These are phyloP conservation scores for Troides helena DNA, from an alignment of 2,888 invertebrate genomes.

Conservation along the genomic window DNA sequence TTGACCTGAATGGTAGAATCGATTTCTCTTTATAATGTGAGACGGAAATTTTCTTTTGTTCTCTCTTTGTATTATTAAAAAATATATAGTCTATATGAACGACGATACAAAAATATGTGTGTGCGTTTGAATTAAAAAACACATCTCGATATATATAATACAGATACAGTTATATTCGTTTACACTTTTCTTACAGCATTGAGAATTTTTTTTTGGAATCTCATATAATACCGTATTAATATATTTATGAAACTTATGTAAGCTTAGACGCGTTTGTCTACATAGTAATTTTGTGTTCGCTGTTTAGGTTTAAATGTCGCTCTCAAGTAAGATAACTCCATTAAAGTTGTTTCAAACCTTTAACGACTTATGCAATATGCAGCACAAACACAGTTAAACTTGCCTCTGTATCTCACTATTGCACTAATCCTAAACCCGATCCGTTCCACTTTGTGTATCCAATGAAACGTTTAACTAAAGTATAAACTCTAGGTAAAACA, in stretches of 20 bases:
- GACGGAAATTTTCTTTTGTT: background rate
- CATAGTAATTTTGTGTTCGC: background rate
- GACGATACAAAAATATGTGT: background rate
- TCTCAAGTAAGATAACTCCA: conserved; percentile 10
- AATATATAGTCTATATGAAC: background rate
- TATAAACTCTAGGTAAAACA: conserved; percentile 9
- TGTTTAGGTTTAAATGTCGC: background rate
- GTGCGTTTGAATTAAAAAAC: background rate
- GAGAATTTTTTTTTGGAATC: too few relatives aligned
- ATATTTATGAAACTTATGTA: background rate
- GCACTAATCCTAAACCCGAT: conserved; percentile 23
- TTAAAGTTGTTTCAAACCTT: conserved; percentile 14
- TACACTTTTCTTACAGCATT: too few relatives aligned
- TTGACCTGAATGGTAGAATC: background rate
- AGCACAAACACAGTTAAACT: conserved; percentile 23
- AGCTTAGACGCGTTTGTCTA: background rate
- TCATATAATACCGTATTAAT: too few relatives aligned
- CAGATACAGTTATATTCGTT: too few relatives aligned
- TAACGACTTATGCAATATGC: conserved; percentile 5
- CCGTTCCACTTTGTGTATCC: conserved; percentile 19
- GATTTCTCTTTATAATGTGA: conserved; percentile 1
- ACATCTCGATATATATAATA: background rate
- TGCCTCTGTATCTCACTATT: conserved; percentile 22
- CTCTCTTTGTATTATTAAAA: background rate
- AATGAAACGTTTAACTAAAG: conserved; percentile 21